Conservation (phyloP, 2,888 invertebrate species). For the Digitonthophagus gazella region DNA sequence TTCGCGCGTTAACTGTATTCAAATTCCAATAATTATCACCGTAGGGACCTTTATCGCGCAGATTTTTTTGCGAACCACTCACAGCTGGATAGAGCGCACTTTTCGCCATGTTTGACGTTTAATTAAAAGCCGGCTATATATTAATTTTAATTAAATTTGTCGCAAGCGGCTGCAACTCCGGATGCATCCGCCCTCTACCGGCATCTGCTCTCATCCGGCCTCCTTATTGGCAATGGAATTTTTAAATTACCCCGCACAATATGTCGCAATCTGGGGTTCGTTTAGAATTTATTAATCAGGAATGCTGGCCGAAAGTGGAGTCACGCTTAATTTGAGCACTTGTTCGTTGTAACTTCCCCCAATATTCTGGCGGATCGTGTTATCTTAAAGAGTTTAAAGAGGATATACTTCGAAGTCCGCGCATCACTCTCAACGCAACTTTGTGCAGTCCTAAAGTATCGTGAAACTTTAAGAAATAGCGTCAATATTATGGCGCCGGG, state of each 20-base stretch:
- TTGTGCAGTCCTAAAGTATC: no score
- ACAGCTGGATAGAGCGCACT: background rate
- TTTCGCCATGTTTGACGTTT: background rate
- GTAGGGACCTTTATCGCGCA: background rate
- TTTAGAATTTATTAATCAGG: background rate
- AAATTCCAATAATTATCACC: background rate
- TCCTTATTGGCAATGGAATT: background rate
- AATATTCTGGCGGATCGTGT: no score
- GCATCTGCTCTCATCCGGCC: background rate
- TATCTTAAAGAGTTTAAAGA: background rate
- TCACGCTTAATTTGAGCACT: background rate
- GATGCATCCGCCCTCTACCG: background rate
- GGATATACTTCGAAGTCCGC: background rate
- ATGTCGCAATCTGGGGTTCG: no score
- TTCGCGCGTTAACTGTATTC: background rate
- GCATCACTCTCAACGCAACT: no score
- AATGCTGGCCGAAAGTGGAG: background rate
- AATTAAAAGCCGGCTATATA: background rate
- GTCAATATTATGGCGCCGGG: background rate
- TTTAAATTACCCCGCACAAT: background rate
- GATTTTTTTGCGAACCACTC: background rate
- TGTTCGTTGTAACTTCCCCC: no score
- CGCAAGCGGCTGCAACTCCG: background rate
- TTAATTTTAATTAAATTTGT: background rate
- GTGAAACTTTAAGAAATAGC: background rate